Percentiles rank a stretch among this genome's conserved stretches.
These are phyloP conservation scores for Rattus rattus DNA, from an alignment of 2,113 vertebrate species.

Conservation along the genomic window DNA sequence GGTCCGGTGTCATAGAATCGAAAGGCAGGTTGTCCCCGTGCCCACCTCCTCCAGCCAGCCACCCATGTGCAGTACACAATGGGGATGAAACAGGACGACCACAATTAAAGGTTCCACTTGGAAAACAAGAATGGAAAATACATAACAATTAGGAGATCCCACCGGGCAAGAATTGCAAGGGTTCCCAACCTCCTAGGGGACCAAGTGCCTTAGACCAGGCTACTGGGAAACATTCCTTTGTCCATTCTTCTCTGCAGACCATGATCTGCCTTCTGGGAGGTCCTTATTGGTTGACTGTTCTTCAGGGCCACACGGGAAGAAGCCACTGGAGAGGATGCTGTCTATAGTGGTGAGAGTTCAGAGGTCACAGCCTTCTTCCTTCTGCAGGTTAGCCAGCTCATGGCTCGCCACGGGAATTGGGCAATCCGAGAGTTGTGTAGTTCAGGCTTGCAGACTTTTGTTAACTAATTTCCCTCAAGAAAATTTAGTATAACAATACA, in stretches of 20 bases:
- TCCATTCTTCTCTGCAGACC: neutral
- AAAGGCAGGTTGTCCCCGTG: neutral
- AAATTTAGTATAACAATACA: neutral
- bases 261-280: neutral
- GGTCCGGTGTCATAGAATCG: neutral
- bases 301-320: neutral
- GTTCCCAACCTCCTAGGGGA: neutral
- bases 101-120: conserved; percentile 20
- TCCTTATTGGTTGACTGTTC: neutral
- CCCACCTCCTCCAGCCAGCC: neutral
- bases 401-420: neutral
- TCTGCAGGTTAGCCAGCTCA: neutral
- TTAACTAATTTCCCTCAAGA: neutral
- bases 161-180: conserved; percentile 11
- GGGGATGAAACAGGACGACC: neutral
- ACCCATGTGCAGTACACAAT: neutral
- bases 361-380: neutral
- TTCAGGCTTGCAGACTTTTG: neutral
- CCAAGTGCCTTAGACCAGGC: neutral
- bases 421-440: neutral
- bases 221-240: neutral
- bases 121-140: conserved; percentile 14
- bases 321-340: neutral
- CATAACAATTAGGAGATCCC: neutral
- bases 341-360: neutral